Base-by-base conservation (phyloP, 2,888 invertebrate species). In the Drosophila subquinaria region DNA sequence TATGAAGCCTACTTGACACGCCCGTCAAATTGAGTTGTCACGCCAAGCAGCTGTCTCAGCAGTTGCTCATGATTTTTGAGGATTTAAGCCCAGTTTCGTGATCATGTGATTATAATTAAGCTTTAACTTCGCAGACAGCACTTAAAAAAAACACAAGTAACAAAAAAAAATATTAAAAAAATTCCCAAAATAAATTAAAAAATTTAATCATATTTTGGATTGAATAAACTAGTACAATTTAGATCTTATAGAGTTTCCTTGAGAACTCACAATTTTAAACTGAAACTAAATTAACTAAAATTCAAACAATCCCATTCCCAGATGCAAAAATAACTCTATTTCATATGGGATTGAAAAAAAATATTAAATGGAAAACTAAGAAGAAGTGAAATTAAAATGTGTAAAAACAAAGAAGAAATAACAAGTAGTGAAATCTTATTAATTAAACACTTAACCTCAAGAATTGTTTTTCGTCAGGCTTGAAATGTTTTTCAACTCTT, bases 11-110 rank as follows among this genome's bases (percentile, higher is more conserved):
- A 65, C 76, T 48, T 75, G 75, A 76, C 64, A 76, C 73, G 69
- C 73, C 73, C 73, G 70, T 77, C 74, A 71, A 77, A 77, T 77
- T 77, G 76, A 77, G 59, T 77, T 77, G 76, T 77, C 76, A 77
- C 71, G 53, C 67, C 59, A 38, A 50, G 9, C 38, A 40, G 48
- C 35, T 59, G 65, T 36, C 66, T 5, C 33, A 10, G 27, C 27
- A 10, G 45, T 11, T 53, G 67, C 47, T 77, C 77, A 55, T 72
- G 68, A 51, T 67, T 74, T 62, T 50, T 36, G 40, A 42, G 64
- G 69, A 56, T 64, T 73, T 78, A 65, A 50, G 42, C 45, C 52
- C 9, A 36, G 33, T 43, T 57, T 55, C 61, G 50, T 64, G 68
- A 69, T 73, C 63, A 64, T 53, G 68, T 48, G 38, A 52, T 64